Conservation (phyloP, 2,113 vertebrate species). For the Poeciliopsis occidentalis region DNA sequence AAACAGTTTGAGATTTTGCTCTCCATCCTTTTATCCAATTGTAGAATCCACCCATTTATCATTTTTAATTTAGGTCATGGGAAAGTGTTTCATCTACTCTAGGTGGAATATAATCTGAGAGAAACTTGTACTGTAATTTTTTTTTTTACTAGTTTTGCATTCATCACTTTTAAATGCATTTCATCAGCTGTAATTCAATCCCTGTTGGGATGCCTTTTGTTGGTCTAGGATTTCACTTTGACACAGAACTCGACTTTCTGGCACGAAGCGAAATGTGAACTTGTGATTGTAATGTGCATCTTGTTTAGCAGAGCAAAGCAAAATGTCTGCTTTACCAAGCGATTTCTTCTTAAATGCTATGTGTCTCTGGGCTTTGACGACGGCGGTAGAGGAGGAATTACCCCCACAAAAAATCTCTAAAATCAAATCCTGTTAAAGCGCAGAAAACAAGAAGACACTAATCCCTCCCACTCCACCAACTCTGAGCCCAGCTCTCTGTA, state of each 20-base stretch:
- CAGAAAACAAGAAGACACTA: conserved; percentile 77
- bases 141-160: conserved; percentile 19
- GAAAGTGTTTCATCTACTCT: conserved; percentile 49
- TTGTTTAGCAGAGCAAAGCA: conserved; percentile 43
- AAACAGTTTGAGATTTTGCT: too few species aligned
- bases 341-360: conserved; percentile 72
- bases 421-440: conserved; percentile 82
- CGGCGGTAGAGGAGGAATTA: conserved; percentile 65
- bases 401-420: conserved; percentile 73
- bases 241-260: conserved; percentile 3
- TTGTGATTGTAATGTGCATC: conserved; percentile 33
- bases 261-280: neutral
- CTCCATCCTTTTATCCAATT: too few species aligned
- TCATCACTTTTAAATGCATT: conserved; percentile 59
- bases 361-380: conserved; percentile 67
- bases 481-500: conserved; percentile 46
- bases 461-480: conserved; percentile 74
- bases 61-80: conserved; percentile 18
- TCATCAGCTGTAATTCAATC: conserved; percentile 52
- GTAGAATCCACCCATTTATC: too few species aligned
- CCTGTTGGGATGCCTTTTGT: conserved; percentile 34
- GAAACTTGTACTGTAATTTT: conserved; percentile 53
- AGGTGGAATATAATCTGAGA: conserved; percentile 48
- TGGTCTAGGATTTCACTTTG: conserved; percentile 23
- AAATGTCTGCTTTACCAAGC: conserved; percentile 49